These are phyloP conservation scores for Rhizoglyphus robini DNA, from an alignment of 1,140 invertebrate species.

Conservation along the genomic window DNA sequence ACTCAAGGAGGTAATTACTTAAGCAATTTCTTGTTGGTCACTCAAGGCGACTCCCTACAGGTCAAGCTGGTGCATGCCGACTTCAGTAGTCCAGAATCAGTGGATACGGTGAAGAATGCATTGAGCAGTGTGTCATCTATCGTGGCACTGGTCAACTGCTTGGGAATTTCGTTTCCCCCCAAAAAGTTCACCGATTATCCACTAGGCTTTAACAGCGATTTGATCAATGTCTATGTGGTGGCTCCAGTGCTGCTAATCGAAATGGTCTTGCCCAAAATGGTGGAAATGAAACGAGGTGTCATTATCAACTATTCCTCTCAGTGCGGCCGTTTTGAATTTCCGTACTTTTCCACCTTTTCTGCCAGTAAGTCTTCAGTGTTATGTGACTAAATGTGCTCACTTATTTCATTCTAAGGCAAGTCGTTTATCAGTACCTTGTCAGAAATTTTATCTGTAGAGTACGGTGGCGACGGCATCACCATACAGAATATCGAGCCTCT, in stretches of 20 bases:
- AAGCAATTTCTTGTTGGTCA: too few relatives aligned
- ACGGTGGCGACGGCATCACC: background rate
- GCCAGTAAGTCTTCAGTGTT: constrained; percentile 45
- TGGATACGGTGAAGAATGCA: background rate
- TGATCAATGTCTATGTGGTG: constrained; percentile 5
- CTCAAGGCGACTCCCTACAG: too few relatives aligned
- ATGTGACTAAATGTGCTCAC: background rate
- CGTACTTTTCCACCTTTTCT: constrained; percentile 10
- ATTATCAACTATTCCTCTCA: constrained; percentile 14
- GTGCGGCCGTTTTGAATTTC: background rate
- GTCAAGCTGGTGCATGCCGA: constrained; percentile 15
- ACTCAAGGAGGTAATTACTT: background rate
- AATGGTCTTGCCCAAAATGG: constrained; percentile 15
- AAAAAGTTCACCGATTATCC: background rate
- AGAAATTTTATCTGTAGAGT: background rate
- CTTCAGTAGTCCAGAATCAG: constrained; percentile 18
- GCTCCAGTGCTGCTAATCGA: constrained; percentile 2
- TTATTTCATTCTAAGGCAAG: background rate
- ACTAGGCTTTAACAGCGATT: background rate
- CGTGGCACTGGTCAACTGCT: constrained; percentile 13
- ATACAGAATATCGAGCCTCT: constrained; percentile 10
- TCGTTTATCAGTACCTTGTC: background rate
- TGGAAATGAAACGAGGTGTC: constrained; percentile 6
- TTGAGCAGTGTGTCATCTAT: background rate
- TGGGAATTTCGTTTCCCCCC: background rate